Evolutionary conservation across 2,797 vertebrate genomes (phyloP).

Genomic region (Propithecus deckenii): DNA sequence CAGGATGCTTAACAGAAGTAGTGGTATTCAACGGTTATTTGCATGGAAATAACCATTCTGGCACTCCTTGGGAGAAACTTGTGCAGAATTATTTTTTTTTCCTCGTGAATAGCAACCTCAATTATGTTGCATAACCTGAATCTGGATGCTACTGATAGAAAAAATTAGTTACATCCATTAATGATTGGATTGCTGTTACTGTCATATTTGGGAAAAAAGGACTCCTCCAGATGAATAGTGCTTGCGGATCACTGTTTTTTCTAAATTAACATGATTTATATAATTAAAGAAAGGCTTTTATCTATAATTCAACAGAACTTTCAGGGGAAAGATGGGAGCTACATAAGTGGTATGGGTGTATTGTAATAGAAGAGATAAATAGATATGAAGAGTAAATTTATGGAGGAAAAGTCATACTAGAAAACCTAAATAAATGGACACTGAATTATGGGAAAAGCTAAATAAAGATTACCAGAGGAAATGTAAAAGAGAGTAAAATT

Average conservation of each 20-base stretch:
- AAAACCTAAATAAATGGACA: not conserved
- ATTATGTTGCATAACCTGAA: not conserved
- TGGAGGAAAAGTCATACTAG: not conserved
- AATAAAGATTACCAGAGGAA: not conserved
- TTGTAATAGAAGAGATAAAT: not conserved
- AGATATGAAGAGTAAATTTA: not conserved
- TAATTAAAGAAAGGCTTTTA: not conserved
- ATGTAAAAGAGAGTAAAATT: not conserved
- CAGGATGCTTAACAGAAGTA: not conserved
- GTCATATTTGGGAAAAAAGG: not conserved
- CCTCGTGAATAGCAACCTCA: not conserved
- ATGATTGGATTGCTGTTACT: not conserved
- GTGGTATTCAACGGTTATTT: not conserved
- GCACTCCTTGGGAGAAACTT: not conserved
- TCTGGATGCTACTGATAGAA: not conserved
- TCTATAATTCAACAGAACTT: not conserved
- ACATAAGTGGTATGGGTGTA: not conserved
- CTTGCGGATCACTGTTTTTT: not conserved
- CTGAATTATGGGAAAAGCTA: not conserved
- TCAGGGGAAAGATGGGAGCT: not conserved
- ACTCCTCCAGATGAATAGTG: not conserved
- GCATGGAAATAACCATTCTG: conserved; percentile 13
- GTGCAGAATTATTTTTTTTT: not conserved
- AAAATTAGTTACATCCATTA: not conserved
- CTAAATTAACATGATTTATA: conserved; percentile 11